Conservation (phyloP, 2,113 vertebrate species). For the Dasypus novemcinctus region DNA sequence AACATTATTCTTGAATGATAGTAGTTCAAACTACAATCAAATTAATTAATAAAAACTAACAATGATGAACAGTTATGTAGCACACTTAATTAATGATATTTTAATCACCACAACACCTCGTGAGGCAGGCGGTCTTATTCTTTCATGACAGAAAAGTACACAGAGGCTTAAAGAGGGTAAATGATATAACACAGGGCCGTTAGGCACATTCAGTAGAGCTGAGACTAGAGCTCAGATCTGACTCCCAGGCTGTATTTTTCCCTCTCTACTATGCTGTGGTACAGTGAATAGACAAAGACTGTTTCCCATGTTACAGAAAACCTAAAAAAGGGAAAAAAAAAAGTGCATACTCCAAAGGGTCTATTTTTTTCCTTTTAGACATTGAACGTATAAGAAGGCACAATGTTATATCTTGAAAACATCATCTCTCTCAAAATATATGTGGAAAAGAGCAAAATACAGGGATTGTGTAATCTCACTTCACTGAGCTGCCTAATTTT, state of each 20-base stretch:
- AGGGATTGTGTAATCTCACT: neutral
- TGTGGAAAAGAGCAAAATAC: neutral
- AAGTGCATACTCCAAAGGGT: neutral
- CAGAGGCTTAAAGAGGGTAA: constrained; percentile 2
- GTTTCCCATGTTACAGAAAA: constrained; percentile 8
- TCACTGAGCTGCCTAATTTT: constrained; percentile 25
- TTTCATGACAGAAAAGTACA: constrained; percentile 50
- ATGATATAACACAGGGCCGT: constrained; percentile 14
- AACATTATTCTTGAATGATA: constrained; percentile 34
- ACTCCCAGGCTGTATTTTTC: neutral
- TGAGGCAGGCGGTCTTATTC: constrained; percentile 38
- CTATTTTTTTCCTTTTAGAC: constrained; percentile 44
- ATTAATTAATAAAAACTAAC: constrained; percentile 48
- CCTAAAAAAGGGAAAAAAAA: neutral
- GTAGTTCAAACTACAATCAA: constrained; percentile 43
- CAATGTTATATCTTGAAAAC: neutral
- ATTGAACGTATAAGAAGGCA: neutral
- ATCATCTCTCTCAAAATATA: constrained; percentile 30
- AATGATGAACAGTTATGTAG: neutral
- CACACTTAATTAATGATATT: constrained; percentile 56
- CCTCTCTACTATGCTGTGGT: neutral
- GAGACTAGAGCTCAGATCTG: constrained; percentile 11
- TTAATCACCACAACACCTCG: constrained; percentile 41
- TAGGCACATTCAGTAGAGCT: constrained; percentile 17
- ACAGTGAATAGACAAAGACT: neutral